Evolutionary conservation across 2,888 invertebrate species (phyloP), one percentile per base, ranked within the genome.

Genomic region (Netelia fuscicornis): DNA sequence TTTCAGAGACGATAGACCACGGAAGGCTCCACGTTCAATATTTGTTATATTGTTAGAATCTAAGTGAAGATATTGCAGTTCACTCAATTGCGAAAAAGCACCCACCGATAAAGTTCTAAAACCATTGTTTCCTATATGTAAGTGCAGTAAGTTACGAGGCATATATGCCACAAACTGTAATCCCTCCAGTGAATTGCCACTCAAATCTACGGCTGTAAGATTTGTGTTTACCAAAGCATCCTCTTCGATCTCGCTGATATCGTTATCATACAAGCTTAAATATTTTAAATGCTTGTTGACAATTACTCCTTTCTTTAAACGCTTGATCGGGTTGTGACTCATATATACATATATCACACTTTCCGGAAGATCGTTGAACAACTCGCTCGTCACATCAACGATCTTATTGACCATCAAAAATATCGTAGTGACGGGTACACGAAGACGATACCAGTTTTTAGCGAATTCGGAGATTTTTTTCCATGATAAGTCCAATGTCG

Each of bases 171-270:
- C 5, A 30, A 30, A 30, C 5, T 30, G 30, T 30, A 30, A 3
- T 5, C 30, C 30, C 0, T 30, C 0, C 30, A 30, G 30, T 5
- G 0, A 81, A 71, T 91, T 92, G 0, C 72, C 76, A 0, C 80
- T 52, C 0, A 91, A 20, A 17, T 9, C 2, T 9, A 58, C 0
- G 20, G 3, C 1, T 17, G 8, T 8, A 13, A 93, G 87, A 44
- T 92, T 92, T 0, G 94, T 90, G 1, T 91, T 92, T 11, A 87
- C 81, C n/a, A 95, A 93, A n/a, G 93, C 91, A 64, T 90, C 91
- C 0, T 89, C 86, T 78, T 94, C 93, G 17, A 95, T 89, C 20
- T 89, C 88, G 2, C 90, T 90, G 48, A 95, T 92, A 6, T 87
- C 81, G 84, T 95, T 95, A 54, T 90, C 88, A 3, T 89, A 90